Conservation (phyloP, 2,797 vertebrate species). For the Otus scops region DNA sequence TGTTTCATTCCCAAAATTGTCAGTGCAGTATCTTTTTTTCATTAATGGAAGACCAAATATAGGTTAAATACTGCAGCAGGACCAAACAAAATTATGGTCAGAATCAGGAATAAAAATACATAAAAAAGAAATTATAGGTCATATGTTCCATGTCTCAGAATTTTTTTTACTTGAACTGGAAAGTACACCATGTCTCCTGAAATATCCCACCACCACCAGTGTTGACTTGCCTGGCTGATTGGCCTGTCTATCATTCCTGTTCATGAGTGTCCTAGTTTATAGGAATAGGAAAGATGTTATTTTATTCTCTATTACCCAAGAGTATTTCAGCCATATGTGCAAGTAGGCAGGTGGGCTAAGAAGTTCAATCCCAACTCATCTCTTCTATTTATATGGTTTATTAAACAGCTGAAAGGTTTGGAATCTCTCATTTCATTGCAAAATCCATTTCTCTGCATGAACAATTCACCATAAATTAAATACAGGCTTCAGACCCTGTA, state of each 20-base stretch:
- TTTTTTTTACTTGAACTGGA: background rate
- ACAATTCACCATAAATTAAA: conserved; percentile 27
- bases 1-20: background rate
- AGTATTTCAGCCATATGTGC: background rate
- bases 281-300: background rate
- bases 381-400: conserved; percentile 43
- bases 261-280: background rate
- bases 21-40: background rate
- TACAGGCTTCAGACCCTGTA: conserved; percentile 14
- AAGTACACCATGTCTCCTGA: background rate
- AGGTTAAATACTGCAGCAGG: background rate
- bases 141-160: background rate
- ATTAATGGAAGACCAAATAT: background rate
- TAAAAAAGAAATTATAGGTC: background rate
- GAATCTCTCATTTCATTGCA: conserved; percentile 37
- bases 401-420: conserved; percentile 51
- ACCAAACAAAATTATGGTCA: background rate
- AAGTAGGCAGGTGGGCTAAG: conserved; percentile 15
- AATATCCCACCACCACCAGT: background rate
- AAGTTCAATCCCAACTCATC: background rate
- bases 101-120: background rate
- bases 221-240: background rate
- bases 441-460: conserved; percentile 49
- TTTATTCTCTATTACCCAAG: conserved; percentile 2
- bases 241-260: background rate